These are phyloP conservation scores for Aleiodes leptofemur DNA, from an alignment of 2,888 invertebrate species.

Conservation along the genomic window DNA sequence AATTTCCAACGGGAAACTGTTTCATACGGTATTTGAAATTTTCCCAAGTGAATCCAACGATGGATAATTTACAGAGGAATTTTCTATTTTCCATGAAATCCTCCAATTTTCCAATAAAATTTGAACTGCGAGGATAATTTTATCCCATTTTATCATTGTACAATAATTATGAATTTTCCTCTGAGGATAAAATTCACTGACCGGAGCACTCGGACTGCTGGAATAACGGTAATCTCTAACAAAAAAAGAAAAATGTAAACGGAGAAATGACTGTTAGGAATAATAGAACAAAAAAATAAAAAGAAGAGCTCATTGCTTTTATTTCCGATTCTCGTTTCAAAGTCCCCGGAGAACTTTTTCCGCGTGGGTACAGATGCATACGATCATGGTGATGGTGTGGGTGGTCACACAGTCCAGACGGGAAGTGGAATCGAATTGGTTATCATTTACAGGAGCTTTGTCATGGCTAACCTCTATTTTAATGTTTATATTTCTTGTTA, in stretches of 20 bases:
- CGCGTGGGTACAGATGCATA: constrained; percentile 11
- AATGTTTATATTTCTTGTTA: constrained; percentile 18
- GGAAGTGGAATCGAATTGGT: constrained; percentile 47
- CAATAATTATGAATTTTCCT: constrained; percentile 15
- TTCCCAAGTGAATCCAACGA: too few relatives aligned
- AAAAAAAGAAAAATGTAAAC: neutral
- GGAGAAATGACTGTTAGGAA: constrained; percentile 16
- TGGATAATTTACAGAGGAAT: too few relatives aligned
- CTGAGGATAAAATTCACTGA: constrained; percentile 24
- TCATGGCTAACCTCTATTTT: constrained; percentile 38
- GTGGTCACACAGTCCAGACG: constrained; percentile 41
- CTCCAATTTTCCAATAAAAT: too few relatives aligned
- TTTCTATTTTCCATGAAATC: too few relatives aligned
- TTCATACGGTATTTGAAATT: too few relatives aligned
- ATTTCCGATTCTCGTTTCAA: neutral
- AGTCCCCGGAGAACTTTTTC: neutral
- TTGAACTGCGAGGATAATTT: neutral
- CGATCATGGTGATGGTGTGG: constrained; percentile 15
- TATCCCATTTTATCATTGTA: constrained; percentile 23
- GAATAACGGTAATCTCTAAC: constrained; percentile 19
- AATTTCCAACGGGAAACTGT: too few relatives aligned
- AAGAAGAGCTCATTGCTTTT: neutral
- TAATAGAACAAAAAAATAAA: constrained; percentile 13
- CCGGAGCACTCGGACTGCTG: constrained; percentile 23
- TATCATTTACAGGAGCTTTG: constrained; percentile 48